These are phyloP conservation scores for Grantiella picta DNA, from an alignment of 2,113 vertebrate genomes.

Conservation along the genomic window DNA sequence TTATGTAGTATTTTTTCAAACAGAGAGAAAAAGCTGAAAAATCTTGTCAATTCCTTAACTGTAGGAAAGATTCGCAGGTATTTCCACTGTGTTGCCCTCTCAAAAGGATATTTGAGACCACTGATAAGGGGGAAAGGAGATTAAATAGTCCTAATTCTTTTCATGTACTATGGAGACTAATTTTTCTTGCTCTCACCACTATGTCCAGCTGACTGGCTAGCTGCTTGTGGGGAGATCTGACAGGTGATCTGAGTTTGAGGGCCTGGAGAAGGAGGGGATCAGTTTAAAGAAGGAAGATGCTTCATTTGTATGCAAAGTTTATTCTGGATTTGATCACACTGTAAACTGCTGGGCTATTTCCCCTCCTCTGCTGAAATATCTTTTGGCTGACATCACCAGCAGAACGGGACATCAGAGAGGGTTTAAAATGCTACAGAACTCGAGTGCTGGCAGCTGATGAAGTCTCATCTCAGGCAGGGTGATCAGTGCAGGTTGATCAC, in stretches of 20 bases:
- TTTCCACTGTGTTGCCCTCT: not conserved
- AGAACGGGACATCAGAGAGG: not conserved
- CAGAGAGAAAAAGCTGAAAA: slow-evolving; percentile 36
- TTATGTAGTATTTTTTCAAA: slow-evolving; percentile 37
- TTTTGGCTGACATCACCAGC: not conserved
- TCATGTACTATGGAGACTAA: not conserved
- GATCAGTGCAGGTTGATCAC: not conserved
- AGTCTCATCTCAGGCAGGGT: not conserved
- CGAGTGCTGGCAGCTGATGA: not conserved
- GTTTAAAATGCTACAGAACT: not conserved
- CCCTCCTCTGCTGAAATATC: not conserved
- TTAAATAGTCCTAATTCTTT: slow-evolving; percentile 30
- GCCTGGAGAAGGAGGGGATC: not conserved
- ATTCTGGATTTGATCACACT: not conserved
- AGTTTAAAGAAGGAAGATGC: not conserved
- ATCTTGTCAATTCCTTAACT: slow-evolving; percentile 46
- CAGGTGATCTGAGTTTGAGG: not conserved
- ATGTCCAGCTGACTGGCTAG: not conserved
- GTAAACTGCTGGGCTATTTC: not conserved
- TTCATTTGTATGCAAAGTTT: not conserved
- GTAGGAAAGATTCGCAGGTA: slow-evolving; percentile 26
- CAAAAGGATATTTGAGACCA: slow-evolving; percentile 27
- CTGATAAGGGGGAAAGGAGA: slow-evolving; percentile 42
- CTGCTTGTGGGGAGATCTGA: not conserved
- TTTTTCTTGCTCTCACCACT: slow-evolving; percentile 43